Evolutionary conservation across 1,140 invertebrate species (phyloP).

Genomic region (Cydia splendana): DNA sequence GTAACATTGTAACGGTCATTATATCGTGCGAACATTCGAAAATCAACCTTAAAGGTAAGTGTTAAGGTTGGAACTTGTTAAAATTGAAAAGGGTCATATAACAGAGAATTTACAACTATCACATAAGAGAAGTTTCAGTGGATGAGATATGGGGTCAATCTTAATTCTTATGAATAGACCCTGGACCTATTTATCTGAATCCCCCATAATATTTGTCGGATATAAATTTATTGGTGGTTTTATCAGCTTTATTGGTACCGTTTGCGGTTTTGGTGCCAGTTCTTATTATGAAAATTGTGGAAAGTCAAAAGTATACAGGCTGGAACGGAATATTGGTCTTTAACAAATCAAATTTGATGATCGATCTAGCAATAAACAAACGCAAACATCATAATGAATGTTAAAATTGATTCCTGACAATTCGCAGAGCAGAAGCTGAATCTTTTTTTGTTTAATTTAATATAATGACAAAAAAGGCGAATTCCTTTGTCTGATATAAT

Average conservation of each 20-base stretch:
- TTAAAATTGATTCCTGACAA: too few relatives aligned
- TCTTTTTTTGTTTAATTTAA: too few relatives aligned
- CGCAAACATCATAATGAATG: too few relatives aligned
- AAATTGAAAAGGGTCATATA: slow-evolving; percentile 13
- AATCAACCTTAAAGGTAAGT: slow-evolving; percentile 29
- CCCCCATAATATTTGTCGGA: not conserved
- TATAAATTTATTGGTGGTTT: slow-evolving; percentile 17
- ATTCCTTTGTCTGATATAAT: too few relatives aligned
- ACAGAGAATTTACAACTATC: slow-evolving; percentile 32
- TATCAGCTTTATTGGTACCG: not conserved
- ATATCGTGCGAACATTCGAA: slow-evolving; percentile 38
- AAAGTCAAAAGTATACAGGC: not conserved
- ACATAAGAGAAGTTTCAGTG: slow-evolving; percentile 25
- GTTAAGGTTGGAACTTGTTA: not conserved
- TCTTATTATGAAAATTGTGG: not conserved
- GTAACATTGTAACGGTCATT: slow-evolving; percentile 7
- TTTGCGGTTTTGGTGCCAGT: not conserved
- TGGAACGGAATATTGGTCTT: not conserved
- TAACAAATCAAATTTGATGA: too few relatives aligned
- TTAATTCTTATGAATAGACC: slow-evolving; percentile 23
- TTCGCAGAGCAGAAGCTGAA: too few relatives aligned
- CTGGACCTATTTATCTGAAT: not conserved
- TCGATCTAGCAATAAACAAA: too few relatives aligned
- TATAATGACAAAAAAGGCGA: too few relatives aligned
- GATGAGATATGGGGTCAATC: slow-evolving; percentile 28